Base-by-base conservation (phyloP, 2,888 invertebrate genomes). In the Pteria penguin region DNA sequence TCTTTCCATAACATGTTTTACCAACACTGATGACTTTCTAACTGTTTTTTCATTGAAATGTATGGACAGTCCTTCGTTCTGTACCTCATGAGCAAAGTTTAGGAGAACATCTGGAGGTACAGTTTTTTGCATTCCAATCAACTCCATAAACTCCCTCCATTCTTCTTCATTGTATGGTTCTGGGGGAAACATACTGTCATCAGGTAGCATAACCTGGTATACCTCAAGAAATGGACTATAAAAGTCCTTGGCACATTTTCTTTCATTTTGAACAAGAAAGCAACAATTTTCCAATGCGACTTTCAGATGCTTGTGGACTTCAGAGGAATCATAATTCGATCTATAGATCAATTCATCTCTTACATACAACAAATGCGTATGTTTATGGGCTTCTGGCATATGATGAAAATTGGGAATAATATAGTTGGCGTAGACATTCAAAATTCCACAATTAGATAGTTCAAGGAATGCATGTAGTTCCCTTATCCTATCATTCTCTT, bases 271-370 rank as follows among this genome's bases (percentile, higher is more conserved):
- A 4, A 27, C 32, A 27, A 76, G 26, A 69, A 76, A 69, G 24
- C n/a, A 2, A 18, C 61, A 22, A 3, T 4, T 26, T n/a, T 45
- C 22, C 0, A 76, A n/a, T 5, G 65, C 45, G 18, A 24, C 4
- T 11, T 69, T 65, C 11, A 77, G 60, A 1, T 29, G 54, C 5
- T 29, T 27, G 33, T 77, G 69, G 22, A 68, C 45, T 2, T 18
- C 18, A 27, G 2, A 11, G 1, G 18, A 45, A 55, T 55, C 60
- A 4, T 32, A 2, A 14, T 29, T 8, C 45, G 8, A 18, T 14
- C 45, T 14, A 18, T 45, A 14, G 45, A 45, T 8, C 18, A 45
- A 18, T 14, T 0, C 11, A 58, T 58, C 58, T 24, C 58, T 14
- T n/a, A 58, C 24, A 26, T 22, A 58, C 58, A 22, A 14, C 26